Percentiles rank a stretch among this genome's conserved stretches.
phyloP scores from a whole-genome alignment of 2,797 vertebrate genomes.

The Sebastes miniatus region DNA sequence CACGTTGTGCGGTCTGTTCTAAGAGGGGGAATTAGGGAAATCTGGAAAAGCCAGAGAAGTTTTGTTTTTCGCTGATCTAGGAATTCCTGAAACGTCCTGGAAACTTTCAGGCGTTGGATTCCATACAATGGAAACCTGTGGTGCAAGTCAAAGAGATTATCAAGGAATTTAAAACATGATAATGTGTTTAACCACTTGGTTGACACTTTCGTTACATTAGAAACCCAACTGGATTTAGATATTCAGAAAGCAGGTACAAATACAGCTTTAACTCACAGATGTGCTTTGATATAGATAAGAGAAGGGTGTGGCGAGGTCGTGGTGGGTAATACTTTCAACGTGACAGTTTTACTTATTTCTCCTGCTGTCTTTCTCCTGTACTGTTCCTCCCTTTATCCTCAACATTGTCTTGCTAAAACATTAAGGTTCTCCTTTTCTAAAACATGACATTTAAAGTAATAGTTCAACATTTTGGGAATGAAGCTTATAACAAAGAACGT shows the following conservation, averaged over 20 bases:
- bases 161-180: neutral
- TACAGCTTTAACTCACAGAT: neutral
- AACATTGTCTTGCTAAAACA: too few relatives aligned
- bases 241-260: neutral
- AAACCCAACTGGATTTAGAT: neutral
- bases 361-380: neutral
- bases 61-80: neutral
- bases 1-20: neutral
- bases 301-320: neutral
- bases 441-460: too few relatives aligned
- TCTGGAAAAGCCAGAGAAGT: neutral
- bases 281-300: neutral
- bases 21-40: neutral
- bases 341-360: neutral
- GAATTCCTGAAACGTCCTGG: neutral
- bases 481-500: too few relatives aligned
- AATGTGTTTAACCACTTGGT: neutral
- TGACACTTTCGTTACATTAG: neutral
- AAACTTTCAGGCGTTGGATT: neutral
- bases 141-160: neutral
- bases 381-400: fast-evolving
- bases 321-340: neutral
- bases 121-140: neutral
- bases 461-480: too few relatives aligned
- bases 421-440: too few relatives aligned